These are phyloP conservation scores for Crotalus horridus DNA, from an alignment of 2,113 vertebrate species.

Conservation along the genomic window DNA sequence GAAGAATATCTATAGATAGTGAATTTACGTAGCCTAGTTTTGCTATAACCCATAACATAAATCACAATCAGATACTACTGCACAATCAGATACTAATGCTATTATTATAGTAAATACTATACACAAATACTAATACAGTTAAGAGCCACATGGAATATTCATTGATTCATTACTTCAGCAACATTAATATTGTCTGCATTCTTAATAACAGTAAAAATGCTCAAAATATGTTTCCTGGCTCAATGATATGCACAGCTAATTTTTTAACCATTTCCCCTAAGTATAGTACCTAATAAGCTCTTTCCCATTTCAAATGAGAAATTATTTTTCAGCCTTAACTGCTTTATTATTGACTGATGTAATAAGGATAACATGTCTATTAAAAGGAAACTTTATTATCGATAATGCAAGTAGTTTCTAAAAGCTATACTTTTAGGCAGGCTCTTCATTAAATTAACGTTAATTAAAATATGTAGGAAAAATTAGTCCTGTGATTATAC, in stretches of 20 bases:
- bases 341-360: background rate
- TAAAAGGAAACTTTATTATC: background rate
- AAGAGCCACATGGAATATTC: background rate
- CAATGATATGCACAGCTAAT: background rate
- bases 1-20: background rate
- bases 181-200: background rate
- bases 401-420: background rate
- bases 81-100: background rate
- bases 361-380: background rate
- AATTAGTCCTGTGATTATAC: background rate
- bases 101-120: background rate
- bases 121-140: background rate
- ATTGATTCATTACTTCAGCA: background rate
- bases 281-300: background rate
- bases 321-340: background rate
- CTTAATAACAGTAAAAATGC: background rate
- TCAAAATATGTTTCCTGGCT: background rate
- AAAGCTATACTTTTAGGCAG: background rate
- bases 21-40: background rate
- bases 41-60: background rate
- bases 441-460: background rate
- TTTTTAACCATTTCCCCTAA: background rate
- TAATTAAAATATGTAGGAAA: background rate
- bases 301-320: background rate
- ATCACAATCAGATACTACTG: background rate